phyloP scores from a whole-genome alignment of 2,797 vertebrate genomes.

The Sebastes diploproa region DNA sequence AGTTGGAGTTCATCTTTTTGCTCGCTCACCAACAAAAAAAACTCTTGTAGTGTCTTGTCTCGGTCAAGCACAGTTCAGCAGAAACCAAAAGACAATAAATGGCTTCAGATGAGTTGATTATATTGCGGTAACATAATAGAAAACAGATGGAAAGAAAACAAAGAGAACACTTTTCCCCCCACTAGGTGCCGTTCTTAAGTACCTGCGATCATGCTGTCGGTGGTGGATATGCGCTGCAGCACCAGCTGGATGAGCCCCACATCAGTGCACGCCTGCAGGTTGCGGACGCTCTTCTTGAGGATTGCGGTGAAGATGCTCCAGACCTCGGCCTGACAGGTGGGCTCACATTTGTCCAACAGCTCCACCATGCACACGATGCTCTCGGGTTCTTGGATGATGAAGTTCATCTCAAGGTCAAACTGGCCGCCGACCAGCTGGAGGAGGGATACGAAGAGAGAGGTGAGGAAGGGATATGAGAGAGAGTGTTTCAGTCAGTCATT shows the following conservation, averaged over 20 bases:
- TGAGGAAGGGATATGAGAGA: neutral
- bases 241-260: slow-evolving; percentile 92
- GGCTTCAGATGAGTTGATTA: neutral
- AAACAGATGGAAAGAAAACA: neutral
- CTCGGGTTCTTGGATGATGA: slow-evolving; percentile 96
- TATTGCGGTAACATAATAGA: neutral
- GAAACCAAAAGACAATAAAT: neutral
- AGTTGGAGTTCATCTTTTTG: neutral
- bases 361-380: slow-evolving; percentile 96
- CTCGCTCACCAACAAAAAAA: neutral
- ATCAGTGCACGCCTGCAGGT: slow-evolving; percentile 93
- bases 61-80: neutral
- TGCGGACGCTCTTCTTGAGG: slow-evolving; percentile 96
- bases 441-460: neutral
- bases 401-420: slow-evolving; percentile 99
- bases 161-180: neutral
- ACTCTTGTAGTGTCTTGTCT: neutral
- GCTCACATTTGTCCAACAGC: slow-evolving; percentile 92
- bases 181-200: neutral
- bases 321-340: slow-evolving; percentile 95
- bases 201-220: slow-evolving; percentile 97
- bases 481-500: neutral
- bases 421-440: slow-evolving; percentile 93
- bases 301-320: slow-evolving; percentile 99
- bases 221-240: slow-evolving; percentile 87